phyloP scores from a whole-genome alignment of 2,797 vertebrate species.

The Toxotes lorentzi region DNA sequence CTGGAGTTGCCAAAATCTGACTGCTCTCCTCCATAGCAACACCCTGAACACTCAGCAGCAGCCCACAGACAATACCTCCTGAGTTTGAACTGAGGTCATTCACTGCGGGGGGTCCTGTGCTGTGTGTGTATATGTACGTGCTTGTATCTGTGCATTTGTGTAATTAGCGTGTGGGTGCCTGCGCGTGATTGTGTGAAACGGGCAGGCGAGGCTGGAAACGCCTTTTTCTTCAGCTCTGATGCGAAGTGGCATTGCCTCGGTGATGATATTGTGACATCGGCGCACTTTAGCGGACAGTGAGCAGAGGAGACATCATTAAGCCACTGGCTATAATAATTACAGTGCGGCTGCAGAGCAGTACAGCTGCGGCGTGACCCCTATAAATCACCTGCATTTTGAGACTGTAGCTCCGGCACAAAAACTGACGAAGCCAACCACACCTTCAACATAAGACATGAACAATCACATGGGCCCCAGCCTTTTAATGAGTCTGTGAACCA shows the following conservation, averaged over 20 bases:
- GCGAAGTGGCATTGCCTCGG: constrained; percentile 51
- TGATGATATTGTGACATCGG: constrained; percentile 61
- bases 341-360: constrained; percentile 45
- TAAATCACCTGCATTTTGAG: constrained; percentile 62
- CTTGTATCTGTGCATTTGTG: constrained; percentile 28
- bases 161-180: constrained; percentile 59
- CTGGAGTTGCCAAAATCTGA: constrained; percentile 73
- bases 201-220: constrained; percentile 66
- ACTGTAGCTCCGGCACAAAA: constrained; percentile 43
- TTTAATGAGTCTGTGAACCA: constrained; percentile 55
- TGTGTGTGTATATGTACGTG: constrained; percentile 27
- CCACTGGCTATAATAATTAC: constrained; percentile 33
- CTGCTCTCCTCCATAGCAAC: constrained; percentile 79
- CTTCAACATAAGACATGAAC: constrained; percentile 70
- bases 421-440: constrained; percentile 79
- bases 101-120: constrained; percentile 69
- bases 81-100: constrained; percentile 75
- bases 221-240: constrained; percentile 67
- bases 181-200: constrained; percentile 46
- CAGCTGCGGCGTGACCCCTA: constrained; percentile 53
- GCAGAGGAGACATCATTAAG: constrained; percentile 64
- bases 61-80: constrained; percentile 70
- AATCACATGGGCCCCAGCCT: constrained; percentile 68
- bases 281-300: constrained; percentile 39
- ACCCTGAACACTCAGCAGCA: constrained; percentile 64